Evolutionary conservation across 2,888 invertebrate species (phyloP).

Genomic region (Embidobia sp.): DNA sequence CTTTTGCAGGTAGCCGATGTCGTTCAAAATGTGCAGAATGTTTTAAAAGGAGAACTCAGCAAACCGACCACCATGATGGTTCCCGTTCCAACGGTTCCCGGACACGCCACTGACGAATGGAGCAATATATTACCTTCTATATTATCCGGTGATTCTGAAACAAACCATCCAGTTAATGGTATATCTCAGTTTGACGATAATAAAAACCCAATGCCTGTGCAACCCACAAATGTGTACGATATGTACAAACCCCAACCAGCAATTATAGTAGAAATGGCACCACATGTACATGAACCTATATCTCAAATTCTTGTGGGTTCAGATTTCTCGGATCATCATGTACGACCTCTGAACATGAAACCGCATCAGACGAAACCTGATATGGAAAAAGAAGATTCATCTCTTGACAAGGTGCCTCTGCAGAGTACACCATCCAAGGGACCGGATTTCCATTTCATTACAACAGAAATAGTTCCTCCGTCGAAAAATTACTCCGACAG

Average conservation of each 20-base stretch:
- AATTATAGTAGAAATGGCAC: slow-evolving; percentile 59
- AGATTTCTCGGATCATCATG: slow-evolving; percentile 54
- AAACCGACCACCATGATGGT: slow-evolving; percentile 77
- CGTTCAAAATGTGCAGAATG: slow-evolving; percentile 91
- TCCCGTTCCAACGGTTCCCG: slow-evolving; percentile 77
- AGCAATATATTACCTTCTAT: slow-evolving; percentile 91
- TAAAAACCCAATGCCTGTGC: slow-evolving; percentile 61
- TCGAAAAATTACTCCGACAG: slow-evolving; percentile 30
- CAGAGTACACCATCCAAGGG: slow-evolving; percentile 45
- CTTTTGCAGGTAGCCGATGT: slow-evolving; percentile 86
- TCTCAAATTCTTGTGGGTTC: slow-evolving; percentile 44
- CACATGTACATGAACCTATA: slow-evolving; percentile 51
- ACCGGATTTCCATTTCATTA: slow-evolving; percentile 56
- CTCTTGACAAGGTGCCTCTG: slow-evolving; percentile 39
- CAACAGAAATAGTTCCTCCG: slow-evolving; percentile 50
- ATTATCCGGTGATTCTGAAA: slow-evolving; percentile 85
- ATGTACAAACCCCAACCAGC: slow-evolving; percentile 59
- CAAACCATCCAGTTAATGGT: slow-evolving; percentile 64
- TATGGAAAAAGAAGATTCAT: slow-evolving; percentile 26
- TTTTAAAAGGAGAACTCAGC: slow-evolving; percentile 89
- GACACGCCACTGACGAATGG: slow-evolving; percentile 83
- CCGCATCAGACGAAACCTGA: slow-evolving; percentile 47
- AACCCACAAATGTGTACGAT: slow-evolving; percentile 45
- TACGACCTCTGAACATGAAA: slow-evolving; percentile 42
- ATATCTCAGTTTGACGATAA: slow-evolving; percentile 40